phyloP scores from a whole-genome alignment of 2,113 vertebrate species.

The Hypomesus transpacificus region DNA sequence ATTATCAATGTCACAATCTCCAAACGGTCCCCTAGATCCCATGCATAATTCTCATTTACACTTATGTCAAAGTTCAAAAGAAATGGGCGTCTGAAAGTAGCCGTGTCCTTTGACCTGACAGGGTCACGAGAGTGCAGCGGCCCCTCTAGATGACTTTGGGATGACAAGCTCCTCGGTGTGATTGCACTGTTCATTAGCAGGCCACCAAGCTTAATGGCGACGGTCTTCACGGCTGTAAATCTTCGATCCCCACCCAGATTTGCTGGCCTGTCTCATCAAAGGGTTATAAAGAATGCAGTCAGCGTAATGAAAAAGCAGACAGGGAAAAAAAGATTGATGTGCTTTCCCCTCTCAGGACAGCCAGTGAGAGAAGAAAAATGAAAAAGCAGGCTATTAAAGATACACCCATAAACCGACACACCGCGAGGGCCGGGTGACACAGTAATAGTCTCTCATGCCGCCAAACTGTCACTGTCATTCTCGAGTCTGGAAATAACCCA shows the following conservation, averaged over 20 bases:
- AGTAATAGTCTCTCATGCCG: conserved; percentile 8
- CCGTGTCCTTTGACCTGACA: conserved; percentile 23
- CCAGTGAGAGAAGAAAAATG: conserved; percentile 31
- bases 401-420: conserved; percentile 21
- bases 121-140: conserved; percentile 26
- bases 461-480: background rate
- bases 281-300: conserved; percentile 54
- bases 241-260: conserved; percentile 52
- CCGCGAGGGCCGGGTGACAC: background rate
- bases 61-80: background rate
- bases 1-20: background rate
- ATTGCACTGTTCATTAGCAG: conserved; percentile 59
- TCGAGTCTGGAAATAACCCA: background rate
- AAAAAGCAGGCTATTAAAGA: conserved; percentile 19
- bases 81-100: conserved; percentile 9
- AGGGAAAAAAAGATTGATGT: conserved; percentile 48
- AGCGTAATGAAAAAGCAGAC: conserved; percentile 59
- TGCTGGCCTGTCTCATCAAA: conserved; percentile 60
- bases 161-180: conserved; percentile 31
- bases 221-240: conserved; percentile 50
- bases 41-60: background rate
- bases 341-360: conserved; percentile 44
- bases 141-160: conserved; percentile 24
- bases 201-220: conserved; percentile 46
- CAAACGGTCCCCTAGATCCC: background rate